These are phyloP conservation scores for Heliconius sara DNA, from an alignment of 2,888 invertebrate genomes.

Conservation along the genomic window DNA sequence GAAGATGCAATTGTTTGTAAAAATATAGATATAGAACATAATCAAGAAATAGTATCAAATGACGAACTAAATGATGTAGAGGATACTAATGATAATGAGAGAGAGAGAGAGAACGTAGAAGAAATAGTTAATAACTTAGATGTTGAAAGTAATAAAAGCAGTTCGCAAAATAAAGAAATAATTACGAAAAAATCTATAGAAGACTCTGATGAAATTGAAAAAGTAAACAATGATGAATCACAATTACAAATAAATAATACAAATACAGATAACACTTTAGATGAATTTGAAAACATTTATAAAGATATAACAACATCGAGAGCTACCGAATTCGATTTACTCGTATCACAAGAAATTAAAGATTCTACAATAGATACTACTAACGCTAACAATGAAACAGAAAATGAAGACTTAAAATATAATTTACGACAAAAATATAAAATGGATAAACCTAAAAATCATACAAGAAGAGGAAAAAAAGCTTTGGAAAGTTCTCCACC, in stretches of 20 bases:
- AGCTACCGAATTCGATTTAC: slow-evolving; percentile 71
- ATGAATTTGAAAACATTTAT: slow-evolving; percentile 73
- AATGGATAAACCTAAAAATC: slow-evolving; percentile 43
- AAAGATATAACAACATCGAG: slow-evolving; percentile 67
- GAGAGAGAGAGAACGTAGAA: neutral
- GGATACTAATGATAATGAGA: neutral
- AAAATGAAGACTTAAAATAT: slow-evolving; percentile 57
- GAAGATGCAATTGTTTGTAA: slow-evolving; percentile 44
- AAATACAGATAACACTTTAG: slow-evolving; percentile 62
- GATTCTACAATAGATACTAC: slow-evolving; percentile 37
- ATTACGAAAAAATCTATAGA: neutral
- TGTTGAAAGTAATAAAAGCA: neutral
- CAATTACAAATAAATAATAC: slow-evolving; percentile 37
- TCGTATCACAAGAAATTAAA: slow-evolving; percentile 57
- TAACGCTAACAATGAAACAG: slow-evolving; percentile 33
- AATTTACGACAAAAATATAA: slow-evolving; percentile 61
- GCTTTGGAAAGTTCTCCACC: slow-evolving; percentile 53
- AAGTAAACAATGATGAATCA: neutral
- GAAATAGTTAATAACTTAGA: neutral
- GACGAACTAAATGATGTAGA: neutral
- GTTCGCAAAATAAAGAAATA: neutral
- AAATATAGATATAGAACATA: slow-evolving; percentile 35
- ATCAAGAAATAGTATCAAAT: neutral
- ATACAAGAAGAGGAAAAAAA: slow-evolving; percentile 42
- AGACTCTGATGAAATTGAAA: neutral